These are phyloP conservation scores for Rhea americana DNA, from an alignment of 2,113 vertebrate genomes.

Conservation along the genomic window DNA sequence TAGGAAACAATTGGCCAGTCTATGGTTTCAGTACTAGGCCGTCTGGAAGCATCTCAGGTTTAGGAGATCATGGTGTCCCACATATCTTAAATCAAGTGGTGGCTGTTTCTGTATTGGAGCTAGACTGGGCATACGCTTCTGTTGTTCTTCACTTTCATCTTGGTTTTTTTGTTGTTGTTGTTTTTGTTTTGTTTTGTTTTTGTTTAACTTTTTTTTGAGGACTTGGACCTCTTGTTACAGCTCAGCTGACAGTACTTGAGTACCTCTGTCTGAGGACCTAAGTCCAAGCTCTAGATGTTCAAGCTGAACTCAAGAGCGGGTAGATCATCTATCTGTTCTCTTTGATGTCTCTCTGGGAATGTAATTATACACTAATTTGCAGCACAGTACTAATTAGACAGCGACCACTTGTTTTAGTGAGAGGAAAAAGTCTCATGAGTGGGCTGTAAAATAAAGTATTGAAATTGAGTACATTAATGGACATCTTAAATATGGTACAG, in stretches of 20 bases:
- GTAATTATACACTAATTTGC: too few relatives aligned
- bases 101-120: not conserved
- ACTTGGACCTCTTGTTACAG: not conserved
- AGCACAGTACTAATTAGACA: too few relatives aligned
- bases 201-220: not conserved
- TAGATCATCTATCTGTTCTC: too few relatives aligned
- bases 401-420: too few relatives aligned
- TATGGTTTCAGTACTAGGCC: not conserved
- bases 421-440: too few relatives aligned
- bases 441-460: not conserved
- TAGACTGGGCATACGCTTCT: not conserved
- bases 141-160: not conserved
- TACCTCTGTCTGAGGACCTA: not conserved
- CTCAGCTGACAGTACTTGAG: not conserved
- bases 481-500: not conserved
- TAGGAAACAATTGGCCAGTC: not conserved
- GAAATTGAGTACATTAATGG: too few relatives aligned
- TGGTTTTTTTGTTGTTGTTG: not conserved
- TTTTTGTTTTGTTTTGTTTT: not conserved
- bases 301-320: too few relatives aligned
- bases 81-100: not conserved
- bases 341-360: not conserved
- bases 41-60: not conserved
- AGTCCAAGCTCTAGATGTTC: not conserved
- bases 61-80: not conserved